A percentile compares a stretch with the other conserved stretches of the same genome.
These are phyloP conservation scores for Metallyticus violacea DNA, from an alignment of 2,888 invertebrate species.

Conservation along the genomic window DNA sequence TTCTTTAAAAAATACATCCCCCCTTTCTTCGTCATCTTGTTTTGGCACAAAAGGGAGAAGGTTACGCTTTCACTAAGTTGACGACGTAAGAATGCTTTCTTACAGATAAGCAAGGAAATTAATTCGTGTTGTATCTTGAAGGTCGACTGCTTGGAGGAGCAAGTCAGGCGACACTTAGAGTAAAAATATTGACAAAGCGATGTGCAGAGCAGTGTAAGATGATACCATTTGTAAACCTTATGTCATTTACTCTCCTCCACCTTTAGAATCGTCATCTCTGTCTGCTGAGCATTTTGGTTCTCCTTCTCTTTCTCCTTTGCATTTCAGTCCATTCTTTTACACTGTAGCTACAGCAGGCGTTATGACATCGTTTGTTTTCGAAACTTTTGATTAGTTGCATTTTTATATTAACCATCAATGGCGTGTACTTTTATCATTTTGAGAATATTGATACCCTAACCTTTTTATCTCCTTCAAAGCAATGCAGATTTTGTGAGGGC, in stretches of 20 bases:
- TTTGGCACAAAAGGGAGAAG: not conserved
- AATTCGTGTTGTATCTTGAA: not conserved
- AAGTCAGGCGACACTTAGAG: not conserved
- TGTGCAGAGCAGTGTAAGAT: not conserved
- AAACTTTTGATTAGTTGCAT: too few species aligned
- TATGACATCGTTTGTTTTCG: too few species aligned
- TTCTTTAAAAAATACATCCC: not conserved
- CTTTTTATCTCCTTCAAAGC: too few species aligned
- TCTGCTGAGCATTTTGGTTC: not conserved
- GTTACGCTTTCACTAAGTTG: not conserved
- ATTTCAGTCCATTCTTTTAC: not conserved
- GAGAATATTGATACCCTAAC: too few species aligned
- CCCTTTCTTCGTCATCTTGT: not conserved
- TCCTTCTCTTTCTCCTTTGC: not conserved
- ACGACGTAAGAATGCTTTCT: not conserved
- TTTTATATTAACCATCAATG: too few species aligned
- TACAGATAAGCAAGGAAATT: not conserved
- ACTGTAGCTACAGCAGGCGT: too few species aligned
- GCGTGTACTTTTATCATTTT: too few species aligned
- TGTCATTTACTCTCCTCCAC: not conserved
- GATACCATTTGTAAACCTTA: not conserved
- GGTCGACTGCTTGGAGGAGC: not conserved
- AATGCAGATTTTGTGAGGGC: too few species aligned
- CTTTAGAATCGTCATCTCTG: not conserved
- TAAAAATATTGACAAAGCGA: not conserved